Conservation (phyloP, 2,113 vertebrate genomes). For the Melanostigma gelatinosum region DNA sequence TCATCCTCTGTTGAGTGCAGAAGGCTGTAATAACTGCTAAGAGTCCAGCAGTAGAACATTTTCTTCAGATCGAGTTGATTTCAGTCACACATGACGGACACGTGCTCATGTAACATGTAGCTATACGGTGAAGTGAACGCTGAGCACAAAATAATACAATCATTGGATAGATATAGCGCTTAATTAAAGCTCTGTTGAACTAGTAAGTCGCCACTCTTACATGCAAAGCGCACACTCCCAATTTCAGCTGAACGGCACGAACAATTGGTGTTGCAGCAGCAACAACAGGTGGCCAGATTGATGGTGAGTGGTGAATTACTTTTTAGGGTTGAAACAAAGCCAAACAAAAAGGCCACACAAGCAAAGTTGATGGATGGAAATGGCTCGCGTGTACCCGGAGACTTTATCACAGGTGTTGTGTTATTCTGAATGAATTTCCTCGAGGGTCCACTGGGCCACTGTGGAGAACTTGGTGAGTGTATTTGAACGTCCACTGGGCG, state of each 20-base stretch:
- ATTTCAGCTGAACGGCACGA: conserved; percentile 34
- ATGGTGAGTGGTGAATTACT: conserved; percentile 40
- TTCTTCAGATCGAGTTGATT: neutral
- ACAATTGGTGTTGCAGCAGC: conserved; percentile 44
- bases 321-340: conserved; percentile 62
- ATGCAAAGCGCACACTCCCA: conserved; percentile 20
- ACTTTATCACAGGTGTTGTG: conserved; percentile 3
- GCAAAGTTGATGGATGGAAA: conserved; percentile 38
- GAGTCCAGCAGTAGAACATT: neutral
- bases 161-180: conserved; percentile 20
- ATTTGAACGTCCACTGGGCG: conserved; percentile 10
- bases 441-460: too few species aligned
- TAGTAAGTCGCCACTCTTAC: conserved; percentile 10
- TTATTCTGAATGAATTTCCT: conserved; percentile 6
- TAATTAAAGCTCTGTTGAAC: conserved; percentile 28
- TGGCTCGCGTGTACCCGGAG: neutral
- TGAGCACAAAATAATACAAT: neutral
- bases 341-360: conserved; percentile 34
- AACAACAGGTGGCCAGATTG: conserved; percentile 67
- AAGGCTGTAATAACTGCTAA: neutral
- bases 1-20: neutral
- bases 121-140: conserved; percentile 9
- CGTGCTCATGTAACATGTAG: conserved; percentile 1
- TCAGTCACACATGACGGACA: neutral
- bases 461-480: neutral